Percentiles rank a stretch among this genome's conserved stretches.
Evolutionary conservation across 2,888 invertebrate species (phyloP).

Genomic region (Parnassius glacialis): DNA sequence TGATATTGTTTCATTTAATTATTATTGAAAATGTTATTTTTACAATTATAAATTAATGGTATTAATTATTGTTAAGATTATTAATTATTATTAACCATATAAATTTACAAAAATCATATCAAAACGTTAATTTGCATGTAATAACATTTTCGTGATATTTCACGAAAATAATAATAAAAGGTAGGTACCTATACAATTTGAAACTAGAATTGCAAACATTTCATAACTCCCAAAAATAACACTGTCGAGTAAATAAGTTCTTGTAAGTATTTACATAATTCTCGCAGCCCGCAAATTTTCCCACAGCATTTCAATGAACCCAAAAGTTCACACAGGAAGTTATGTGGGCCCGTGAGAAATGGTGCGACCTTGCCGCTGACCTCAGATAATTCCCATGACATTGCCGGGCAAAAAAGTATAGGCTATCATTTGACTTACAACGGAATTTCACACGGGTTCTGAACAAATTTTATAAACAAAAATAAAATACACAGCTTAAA

Average conservation of each 20-base stretch:
- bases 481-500: neutral
- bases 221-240: too few relatives aligned
- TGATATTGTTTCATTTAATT: too few relatives aligned
- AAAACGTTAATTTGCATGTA: too few relatives aligned
- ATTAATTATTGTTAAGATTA: too few relatives aligned
- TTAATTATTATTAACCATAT: too few relatives aligned
- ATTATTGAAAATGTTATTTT: too few relatives aligned
- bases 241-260: neutral
- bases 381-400: constrained; percentile 34
- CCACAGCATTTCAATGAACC: neutral
- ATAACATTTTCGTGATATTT: too few relatives aligned
- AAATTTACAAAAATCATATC: too few relatives aligned
- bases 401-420: constrained; percentile 16
- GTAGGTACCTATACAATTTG: too few relatives aligned
- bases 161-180: too few relatives aligned
- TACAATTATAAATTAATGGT: too few relatives aligned
- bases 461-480: neutral
- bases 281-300: neutral
- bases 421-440: constrained; percentile 15
- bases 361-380: constrained; percentile 39
- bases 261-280: neutral
- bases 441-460: constrained; percentile 27
- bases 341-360: constrained; percentile 35
- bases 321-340: constrained; percentile 36
- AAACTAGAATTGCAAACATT: too few relatives aligned